Conservation (phyloP, 2,113 vertebrate species). For the Zosterops hypoxanthus region DNA sequence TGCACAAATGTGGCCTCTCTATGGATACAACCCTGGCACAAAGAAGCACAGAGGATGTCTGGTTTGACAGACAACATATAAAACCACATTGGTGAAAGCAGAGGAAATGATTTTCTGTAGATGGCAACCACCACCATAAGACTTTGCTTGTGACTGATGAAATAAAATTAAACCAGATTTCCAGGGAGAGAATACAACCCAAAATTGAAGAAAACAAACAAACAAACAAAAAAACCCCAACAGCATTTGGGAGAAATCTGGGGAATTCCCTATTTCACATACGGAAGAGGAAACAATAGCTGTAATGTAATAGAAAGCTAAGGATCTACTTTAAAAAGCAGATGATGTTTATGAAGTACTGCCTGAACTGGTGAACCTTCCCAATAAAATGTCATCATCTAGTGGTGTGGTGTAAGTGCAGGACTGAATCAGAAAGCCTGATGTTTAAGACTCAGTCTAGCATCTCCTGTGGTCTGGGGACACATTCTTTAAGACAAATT, state of each 20-base stretch:
- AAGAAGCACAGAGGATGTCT: background rate
- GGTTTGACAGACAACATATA: background rate
- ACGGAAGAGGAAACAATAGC: background rate
- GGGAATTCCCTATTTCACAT: conserved; percentile 28
- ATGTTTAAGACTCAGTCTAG: background rate
- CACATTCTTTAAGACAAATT: background rate
- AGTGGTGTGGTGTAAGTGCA: background rate
- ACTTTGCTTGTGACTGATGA: background rate
- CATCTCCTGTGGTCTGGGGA: background rate
- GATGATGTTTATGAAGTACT: background rate
- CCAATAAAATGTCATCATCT: background rate
- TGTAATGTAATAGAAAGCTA: background rate
- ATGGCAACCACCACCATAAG: background rate
- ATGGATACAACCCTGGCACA: background rate
- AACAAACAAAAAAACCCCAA: too few relatives aligned
- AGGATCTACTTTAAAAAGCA: conserved; percentile 3
- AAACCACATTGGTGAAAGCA: background rate
- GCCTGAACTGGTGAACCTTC: background rate
- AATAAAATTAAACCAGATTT: conserved; percentile 4
- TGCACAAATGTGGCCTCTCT: background rate
- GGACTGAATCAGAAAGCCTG: conserved; percentile 13
- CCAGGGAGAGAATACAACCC: background rate
- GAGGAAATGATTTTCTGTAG: background rate
- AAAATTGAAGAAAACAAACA: background rate
- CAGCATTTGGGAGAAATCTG: background rate